A percentile compares a stretch with the other conserved stretches of the same genome.
Evolutionary conservation across 2,797 vertebrate genomes (phyloP).

Genomic region (Chelon auratus): DNA sequence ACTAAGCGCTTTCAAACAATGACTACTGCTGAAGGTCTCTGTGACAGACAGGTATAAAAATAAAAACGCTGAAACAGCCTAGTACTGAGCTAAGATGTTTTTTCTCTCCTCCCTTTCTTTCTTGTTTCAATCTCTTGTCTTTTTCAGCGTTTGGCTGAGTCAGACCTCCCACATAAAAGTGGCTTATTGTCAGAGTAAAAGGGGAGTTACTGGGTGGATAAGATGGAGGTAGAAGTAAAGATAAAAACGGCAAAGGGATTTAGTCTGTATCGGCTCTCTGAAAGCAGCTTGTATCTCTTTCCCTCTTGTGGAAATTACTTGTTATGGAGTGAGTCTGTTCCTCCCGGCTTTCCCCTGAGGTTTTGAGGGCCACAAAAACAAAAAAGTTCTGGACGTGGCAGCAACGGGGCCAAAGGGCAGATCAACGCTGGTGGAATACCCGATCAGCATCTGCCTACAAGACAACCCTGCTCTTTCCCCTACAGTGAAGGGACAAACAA

Average conservation of each 20-base stretch:
- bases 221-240: slow-evolving; percentile 59
- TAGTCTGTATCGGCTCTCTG: slow-evolving; percentile 61
- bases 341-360: slow-evolving; percentile 19
- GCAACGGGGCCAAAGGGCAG: neutral
- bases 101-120: slow-evolving; percentile 8
- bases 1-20: slow-evolving; percentile 22
- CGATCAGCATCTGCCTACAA: neutral
- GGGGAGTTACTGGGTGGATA: slow-evolving; percentile 65
- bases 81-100: slow-evolving; percentile 36
- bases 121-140: slow-evolving; percentile 57
- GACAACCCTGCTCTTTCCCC: neutral
- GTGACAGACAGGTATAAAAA: slow-evolving; percentile 53
- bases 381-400: slow-evolving; percentile 13
- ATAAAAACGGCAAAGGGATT: slow-evolving; percentile 71
- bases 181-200: slow-evolving; percentile 71
- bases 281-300: slow-evolving; percentile 58
- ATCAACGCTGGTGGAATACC: neutral
- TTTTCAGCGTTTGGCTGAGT: slow-evolving; percentile 60
- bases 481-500: slow-evolving; percentile 21
- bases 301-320: slow-evolving; percentile 55
- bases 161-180: slow-evolving; percentile 75
- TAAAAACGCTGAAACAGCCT: slow-evolving; percentile 48
- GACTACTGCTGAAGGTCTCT: slow-evolving; percentile 5
- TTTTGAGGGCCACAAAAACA: slow-evolving; percentile 19
- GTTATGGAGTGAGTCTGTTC: slow-evolving; percentile 37